Evolutionary conservation across 2,113 vertebrate species (phyloP), one percentile per base, ranked within the genome.

Genomic region (Erinaceus europaeus): DNA sequence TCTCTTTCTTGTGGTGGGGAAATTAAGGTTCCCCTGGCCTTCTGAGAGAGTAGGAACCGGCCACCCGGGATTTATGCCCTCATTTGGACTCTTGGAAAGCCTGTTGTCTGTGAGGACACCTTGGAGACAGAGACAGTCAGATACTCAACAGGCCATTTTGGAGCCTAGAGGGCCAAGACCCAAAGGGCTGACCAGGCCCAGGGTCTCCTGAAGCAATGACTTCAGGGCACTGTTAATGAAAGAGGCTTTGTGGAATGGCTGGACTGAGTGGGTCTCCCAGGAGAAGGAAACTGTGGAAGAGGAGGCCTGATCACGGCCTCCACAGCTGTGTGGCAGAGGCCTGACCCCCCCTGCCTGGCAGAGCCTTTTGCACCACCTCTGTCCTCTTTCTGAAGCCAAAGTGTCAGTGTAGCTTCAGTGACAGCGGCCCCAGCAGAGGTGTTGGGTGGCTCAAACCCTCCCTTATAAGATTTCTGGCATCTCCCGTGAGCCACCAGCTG

Each of bases 391-490:
- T 73, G 48, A 67, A 76, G 84, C 86, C 90, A 77, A 46, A 77
- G 76, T 76, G 86, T 92, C 77, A 69, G 62, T 44, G 69, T 90
- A 46, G 74, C 34, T 87, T 72, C 93, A 84, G 90, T 92, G 89
- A 91, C 86, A 90, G 89, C 77, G 90, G 61, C 84, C 80, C 36
- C 27, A 27, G 85, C 79, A 59, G 72, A 92, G 89, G 71, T 84
- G 53, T 69, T 64, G n/a, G 64, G 34, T 69, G 80, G 68, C 89
- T 88, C 62, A 94, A 93, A 76, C 76, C 89, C 83, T 91, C 73
- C 87, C 74, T 89, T 93, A 77, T 91, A 84, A 89, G 86, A 64
- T 38, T 57, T 77, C 77, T 91, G 90, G 91, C 90, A 79, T 77
- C 86, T 88, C 88, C 50, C 15, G 17, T 0, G 13, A 85, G 80